phyloP scores from a whole-genome alignment of 23 tunicate genomes.

The Trididemnum nubilum region DNA sequence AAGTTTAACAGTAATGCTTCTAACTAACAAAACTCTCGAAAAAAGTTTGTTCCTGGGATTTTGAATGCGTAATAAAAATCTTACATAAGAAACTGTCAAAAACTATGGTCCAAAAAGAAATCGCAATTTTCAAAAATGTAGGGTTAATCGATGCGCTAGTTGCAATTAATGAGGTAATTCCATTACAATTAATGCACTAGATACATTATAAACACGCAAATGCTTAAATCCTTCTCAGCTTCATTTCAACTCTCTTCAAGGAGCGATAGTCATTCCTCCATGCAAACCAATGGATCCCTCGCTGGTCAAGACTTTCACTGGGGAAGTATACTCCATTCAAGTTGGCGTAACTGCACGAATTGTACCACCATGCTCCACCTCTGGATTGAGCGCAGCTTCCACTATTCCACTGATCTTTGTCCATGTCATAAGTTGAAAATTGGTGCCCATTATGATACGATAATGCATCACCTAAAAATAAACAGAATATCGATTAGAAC shows the following conservation, averaged over 20 bases:
- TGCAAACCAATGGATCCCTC: slow-evolving; percentile 70
- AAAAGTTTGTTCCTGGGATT: no score
- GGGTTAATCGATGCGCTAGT: no score
- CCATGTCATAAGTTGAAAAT: slow-evolving; percentile 16
- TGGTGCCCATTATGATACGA: slow-evolving; percentile 4
- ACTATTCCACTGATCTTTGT: neutral
- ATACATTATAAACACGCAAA: no score
- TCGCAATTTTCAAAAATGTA: no score
- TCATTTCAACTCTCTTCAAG: slow-evolving; percentile 59
- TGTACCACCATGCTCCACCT: slow-evolving; percentile 90
- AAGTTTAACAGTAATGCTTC: no score
- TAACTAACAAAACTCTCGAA: no score
- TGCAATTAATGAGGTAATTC: no score
- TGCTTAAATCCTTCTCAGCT: slow-evolving; percentile 34
- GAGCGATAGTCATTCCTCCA: slow-evolving; percentile 69
- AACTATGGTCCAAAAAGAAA: no score
- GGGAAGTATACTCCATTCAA: slow-evolving; percentile 57
- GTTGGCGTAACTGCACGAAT: slow-evolving; percentile 61
- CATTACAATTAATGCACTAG: no score
- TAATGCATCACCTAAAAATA: slow-evolving; percentile 16
- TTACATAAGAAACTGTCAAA: no score
- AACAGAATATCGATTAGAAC: neutral
- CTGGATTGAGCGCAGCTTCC: slow-evolving; percentile 65
- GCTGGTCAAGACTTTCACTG: slow-evolving; percentile 19
- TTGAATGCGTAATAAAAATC: no score